Conservation (phyloP, 2,797 vertebrate species). For the Danio aesculapii region DNA sequence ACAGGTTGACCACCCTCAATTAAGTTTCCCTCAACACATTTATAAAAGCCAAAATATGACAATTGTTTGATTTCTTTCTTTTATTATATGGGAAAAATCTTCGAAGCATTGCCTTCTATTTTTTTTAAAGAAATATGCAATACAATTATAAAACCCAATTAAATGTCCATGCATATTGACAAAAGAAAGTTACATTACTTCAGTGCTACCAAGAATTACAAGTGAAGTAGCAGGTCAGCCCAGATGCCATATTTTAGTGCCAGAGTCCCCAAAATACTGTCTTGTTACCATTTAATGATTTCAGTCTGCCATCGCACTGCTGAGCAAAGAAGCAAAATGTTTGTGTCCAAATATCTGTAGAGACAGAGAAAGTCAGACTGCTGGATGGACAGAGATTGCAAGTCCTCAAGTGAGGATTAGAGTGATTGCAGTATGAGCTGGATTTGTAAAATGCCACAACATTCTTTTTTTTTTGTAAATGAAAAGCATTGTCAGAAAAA, state of each 20-base stretch:
- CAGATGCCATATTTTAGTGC: constrained; percentile 79
- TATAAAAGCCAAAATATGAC: too few species aligned
- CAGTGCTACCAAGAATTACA: constrained; percentile 75
- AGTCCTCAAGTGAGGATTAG: constrained; percentile 48
- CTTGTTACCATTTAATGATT: constrained; percentile 85
- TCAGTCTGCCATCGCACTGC: constrained; percentile 38
- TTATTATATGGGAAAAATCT: too few species aligned
- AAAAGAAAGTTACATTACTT: not conserved
- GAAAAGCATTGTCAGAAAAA: constrained; percentile 50
- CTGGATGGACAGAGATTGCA: constrained; percentile 40
- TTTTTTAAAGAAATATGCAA: not conserved
- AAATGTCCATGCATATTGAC: not conserved
- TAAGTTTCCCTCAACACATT: too few species aligned
- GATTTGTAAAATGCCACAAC: constrained; percentile 50
- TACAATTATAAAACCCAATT: too few species aligned
- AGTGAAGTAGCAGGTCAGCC: constrained; percentile 88
- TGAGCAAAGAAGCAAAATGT: constrained; percentile 56
- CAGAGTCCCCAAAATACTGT: constrained; percentile 81
- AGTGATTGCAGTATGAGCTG: constrained; percentile 47
- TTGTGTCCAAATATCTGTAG: constrained; percentile 60
- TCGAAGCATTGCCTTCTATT: too few species aligned
- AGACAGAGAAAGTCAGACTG: constrained; percentile 58
- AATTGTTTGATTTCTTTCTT: too few species aligned
- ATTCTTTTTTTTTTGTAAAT: constrained; percentile 48
- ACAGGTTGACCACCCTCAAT: too few species aligned